Evolutionary conservation across 2,888 invertebrate genomes (phyloP).

Genomic region (Lasius fuliginosus): DNA sequence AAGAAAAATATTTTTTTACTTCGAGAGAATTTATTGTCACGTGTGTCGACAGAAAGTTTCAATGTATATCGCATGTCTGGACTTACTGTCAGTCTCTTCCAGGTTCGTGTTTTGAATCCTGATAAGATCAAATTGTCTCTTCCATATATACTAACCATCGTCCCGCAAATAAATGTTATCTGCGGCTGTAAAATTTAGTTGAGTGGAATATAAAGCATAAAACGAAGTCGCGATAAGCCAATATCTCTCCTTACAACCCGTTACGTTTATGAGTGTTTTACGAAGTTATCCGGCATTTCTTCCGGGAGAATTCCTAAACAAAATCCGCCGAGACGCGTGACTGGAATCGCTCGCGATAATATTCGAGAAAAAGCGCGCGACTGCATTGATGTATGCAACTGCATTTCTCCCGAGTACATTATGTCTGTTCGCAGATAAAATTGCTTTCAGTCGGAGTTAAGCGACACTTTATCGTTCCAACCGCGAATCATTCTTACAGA

Average conservation of each 20-base stretch:
- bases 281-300: constrained; percentile 49
- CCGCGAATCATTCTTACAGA: neutral
- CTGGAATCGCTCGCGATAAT: constrained; percentile 45
- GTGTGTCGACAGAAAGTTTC: neutral
- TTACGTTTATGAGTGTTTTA: constrained; percentile 59
- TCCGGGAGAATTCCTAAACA: constrained; percentile 53
- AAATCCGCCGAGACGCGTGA: constrained; percentile 44
- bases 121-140: constrained; percentile 39
- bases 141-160: neutral
- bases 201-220: constrained; percentile 54
- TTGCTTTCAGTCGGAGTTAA: constrained; percentile 6
- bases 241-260: constrained; percentile 58
- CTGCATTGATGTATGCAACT: constrained; percentile 3
- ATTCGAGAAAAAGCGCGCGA: neutral
- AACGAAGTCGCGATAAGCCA: constrained; percentile 55
- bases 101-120: constrained; percentile 18
- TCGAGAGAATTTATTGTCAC: neutral
- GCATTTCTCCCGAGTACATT: neutral
- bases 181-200: constrained; percentile 50
- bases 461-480: neutral
- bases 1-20: neutral
- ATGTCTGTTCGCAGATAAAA: neutral
- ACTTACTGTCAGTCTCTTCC: neutral
- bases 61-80: neutral
- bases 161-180: constrained; percentile 46